A percentile compares a stretch with the other conserved stretches of the same genome.
Evolutionary conservation across 2,888 invertebrate species (phyloP).

Genomic region (Pyrgus malvae): DNA sequence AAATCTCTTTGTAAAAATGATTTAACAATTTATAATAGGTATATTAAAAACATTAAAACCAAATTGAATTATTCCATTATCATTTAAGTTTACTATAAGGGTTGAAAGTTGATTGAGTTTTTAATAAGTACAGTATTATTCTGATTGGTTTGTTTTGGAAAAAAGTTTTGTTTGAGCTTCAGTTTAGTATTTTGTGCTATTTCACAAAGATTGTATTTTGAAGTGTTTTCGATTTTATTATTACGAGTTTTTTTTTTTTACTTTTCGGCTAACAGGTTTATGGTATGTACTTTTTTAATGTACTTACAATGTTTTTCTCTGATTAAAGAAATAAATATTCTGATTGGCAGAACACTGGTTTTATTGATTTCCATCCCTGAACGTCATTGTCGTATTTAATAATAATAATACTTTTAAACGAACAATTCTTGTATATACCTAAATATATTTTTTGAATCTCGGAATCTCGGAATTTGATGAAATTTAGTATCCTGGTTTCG

Average conservation of each 20-base stretch:
- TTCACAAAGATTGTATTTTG: conserved; percentile 34
- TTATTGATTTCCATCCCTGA: conserved; percentile 3
- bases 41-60: conserved; percentile 39
- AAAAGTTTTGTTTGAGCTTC: conserved; percentile 32
- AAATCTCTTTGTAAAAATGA: too few relatives aligned
- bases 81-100: conserved; percentile 41
- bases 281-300: conserved; percentile 60
- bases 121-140: conserved; percentile 45
- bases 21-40: neutral
- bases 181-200: conserved; percentile 34
- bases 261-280: conserved; percentile 44
- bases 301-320: conserved; percentile 68
- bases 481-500: too few relatives aligned
- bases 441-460: too few relatives aligned
- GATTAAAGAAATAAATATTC: conserved; percentile 63
- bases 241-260: conserved; percentile 34
- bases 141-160: conserved; percentile 32
- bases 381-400: too few relatives aligned
- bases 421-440: too few relatives aligned
- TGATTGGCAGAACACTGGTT: conserved; percentile 40
- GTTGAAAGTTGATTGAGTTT: conserved; percentile 39
- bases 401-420: too few relatives aligned
- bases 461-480: too few relatives aligned
- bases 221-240: conserved; percentile 39
- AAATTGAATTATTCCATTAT: conserved; percentile 50